phyloP scores from a whole-genome alignment of 2,888 invertebrate species.

The Cheilosia pagana region DNA sequence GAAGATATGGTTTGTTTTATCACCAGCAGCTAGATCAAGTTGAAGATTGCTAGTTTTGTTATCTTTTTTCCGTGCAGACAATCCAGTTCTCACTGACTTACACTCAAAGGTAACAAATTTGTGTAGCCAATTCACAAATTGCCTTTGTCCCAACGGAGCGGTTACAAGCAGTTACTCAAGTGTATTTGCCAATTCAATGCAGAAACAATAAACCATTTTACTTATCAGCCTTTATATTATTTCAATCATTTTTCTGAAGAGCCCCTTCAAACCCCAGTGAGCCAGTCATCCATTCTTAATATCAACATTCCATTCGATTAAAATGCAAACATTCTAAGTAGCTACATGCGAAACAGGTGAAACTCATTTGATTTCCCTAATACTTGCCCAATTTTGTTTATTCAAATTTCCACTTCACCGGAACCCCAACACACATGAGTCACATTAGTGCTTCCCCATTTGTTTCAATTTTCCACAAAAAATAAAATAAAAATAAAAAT shows the following conservation, averaged over 20 bases:
- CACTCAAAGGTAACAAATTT: too few species aligned
- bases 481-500: background rate
- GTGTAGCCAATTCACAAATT: too few species aligned
- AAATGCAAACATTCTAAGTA: conserved; percentile 12
- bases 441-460: conserved; percentile 21
- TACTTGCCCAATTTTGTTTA: conserved; percentile 37
- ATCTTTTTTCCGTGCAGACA: too few species aligned
- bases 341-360: conserved; percentile 30
- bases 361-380: conserved; percentile 45
- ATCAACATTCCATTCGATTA: conserved; percentile 15
- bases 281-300: conserved; percentile 24
- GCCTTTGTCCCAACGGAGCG: too few species aligned
- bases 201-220: background rate
- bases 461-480: conserved; percentile 12
- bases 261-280: conserved; percentile 31
- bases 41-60: too few species aligned
- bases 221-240: background rate
- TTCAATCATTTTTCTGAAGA: background rate
- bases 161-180: background rate
- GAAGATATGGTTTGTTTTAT: too few species aligned
- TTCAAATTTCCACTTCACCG: conserved; percentile 45
- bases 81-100: too few species aligned
- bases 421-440: conserved; percentile 20
- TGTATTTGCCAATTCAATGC: background rate
- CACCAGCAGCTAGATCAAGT: too few species aligned